Conservation (phyloP, 2,888 invertebrate genomes). For the Drosophila limbata region DNA sequence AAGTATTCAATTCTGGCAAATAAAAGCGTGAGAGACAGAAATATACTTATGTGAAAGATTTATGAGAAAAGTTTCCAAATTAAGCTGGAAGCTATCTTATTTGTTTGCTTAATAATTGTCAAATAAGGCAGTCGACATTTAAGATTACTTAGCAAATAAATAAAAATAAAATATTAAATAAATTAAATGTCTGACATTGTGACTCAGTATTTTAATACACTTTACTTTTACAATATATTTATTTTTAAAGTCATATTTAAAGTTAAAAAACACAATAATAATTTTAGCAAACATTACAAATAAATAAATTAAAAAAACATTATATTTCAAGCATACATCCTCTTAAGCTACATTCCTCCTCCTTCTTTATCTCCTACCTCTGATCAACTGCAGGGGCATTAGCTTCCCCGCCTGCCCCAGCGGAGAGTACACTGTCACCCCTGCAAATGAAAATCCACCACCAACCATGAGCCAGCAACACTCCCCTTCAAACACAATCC, state of each 20-base stretch:
- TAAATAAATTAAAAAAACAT: not conserved
- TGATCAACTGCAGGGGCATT: not conserved
- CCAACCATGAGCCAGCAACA: not conserved
- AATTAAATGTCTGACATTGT: not conserved
- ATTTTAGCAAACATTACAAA: not conserved
- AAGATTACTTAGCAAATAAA: not conserved
- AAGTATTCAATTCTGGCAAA: not conserved
- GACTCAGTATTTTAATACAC: too few species aligned
- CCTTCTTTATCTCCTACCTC: not conserved
- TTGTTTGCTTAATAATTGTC: not conserved
- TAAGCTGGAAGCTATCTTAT: not conserved
- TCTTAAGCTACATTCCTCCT: not conserved
- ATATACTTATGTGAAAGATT: not conserved
- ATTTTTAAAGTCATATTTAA: too few species aligned
- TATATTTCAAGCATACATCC: not conserved
- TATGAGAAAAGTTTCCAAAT: not conserved
- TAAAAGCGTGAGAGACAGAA: not conserved
- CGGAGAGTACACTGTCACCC: constrained; percentile 32
- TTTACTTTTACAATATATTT: too few species aligned
- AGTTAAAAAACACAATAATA: too few species aligned
- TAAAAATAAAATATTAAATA: not conserved
- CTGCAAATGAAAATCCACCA: constrained; percentile 33
- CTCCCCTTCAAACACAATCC: constrained; percentile 43
- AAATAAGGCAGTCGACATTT: not conserved
- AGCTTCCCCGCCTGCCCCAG: constrained; percentile 10